A percentile compares a stretch with the other conserved stretches of the same genome.
Conservation (phyloP, 2,113 vertebrate species). For the Chlorocebus sabaeus region DNA sequence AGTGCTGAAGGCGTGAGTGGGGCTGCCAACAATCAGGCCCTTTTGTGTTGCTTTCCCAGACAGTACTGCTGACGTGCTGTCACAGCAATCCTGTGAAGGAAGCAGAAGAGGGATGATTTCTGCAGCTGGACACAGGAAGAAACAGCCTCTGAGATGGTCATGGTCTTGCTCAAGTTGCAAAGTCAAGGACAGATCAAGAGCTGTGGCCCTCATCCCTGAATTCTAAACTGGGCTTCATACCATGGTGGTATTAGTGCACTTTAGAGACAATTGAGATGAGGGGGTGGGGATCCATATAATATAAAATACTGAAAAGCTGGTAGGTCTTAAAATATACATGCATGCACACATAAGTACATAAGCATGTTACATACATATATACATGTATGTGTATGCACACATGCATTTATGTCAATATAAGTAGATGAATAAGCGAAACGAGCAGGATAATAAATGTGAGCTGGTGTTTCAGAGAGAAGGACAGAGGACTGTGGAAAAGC, state of each 20-base stretch:
- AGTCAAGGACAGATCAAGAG: not conserved
- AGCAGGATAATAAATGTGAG: not conserved
- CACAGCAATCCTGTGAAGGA: too few relatives aligned
- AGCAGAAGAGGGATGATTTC: not conserved
- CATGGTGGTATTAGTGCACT: not conserved
- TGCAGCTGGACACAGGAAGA: not conserved
- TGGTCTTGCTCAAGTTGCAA: not conserved
- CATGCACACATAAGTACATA: too few relatives aligned
- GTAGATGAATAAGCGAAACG: not conserved
- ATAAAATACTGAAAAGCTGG: not conserved
- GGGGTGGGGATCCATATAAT: too few relatives aligned
- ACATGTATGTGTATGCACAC: accelerated
- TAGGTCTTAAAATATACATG: not conserved
- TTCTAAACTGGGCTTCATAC: not conserved
- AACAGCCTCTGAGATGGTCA: not conserved
- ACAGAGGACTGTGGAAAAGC: not conserved
- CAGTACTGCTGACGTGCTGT: accelerated
- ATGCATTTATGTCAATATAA: not conserved
- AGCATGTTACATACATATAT: accelerated
- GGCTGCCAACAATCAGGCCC: not conserved
- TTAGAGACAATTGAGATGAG: not conserved
- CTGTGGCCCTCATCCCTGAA: not conserved
- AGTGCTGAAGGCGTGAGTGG: not conserved
- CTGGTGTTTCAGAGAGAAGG: not conserved
- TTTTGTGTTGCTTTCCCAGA: not conserved